Base-by-base conservation (phyloP, 2,888 invertebrate species). In the Oxycera nigricornis region DNA sequence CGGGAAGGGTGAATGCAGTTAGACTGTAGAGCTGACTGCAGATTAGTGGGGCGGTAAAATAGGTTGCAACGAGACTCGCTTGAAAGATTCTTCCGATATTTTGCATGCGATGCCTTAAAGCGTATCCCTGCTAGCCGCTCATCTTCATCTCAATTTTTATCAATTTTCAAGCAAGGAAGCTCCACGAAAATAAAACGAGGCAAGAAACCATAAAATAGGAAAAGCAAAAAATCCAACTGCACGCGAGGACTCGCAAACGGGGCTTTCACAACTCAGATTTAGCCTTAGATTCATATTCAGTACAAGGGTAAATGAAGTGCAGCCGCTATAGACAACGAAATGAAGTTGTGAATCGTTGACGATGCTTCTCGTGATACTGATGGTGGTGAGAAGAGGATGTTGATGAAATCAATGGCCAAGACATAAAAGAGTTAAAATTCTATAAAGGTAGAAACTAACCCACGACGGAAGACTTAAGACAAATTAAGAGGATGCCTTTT, bases 331-430 rank as follows among this genome's bases (percentile, higher is more conserved):
- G 26, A 20, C 39, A 22, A 72, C 57, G 41, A 59, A 68, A 26
- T 52, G 26, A 68, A 52, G 68, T 52, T 50, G 35, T 20, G 31
- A 41, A 17, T 28, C 39, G 73, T 50, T 52, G 73, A 57, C 26
- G 72, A 72, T 72, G 52, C 46, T 52, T 68, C 50, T 68, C 65
- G 30, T 24, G 62, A 65, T 57, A 39, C 6, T n/a, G 20, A 35
- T 50, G 73, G 6, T 24, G 68, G 61, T 67, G 50, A 57, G 62
- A 35, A 4, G 26, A 57, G 65, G 61, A 73, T 68, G 72, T 28
- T 73, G 70, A 73, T 73, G 70, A 73, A 73, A 73, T 73, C 73
- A 75, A 73, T 73, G 73, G 73, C 68, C 62, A 75, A 75, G 73
- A 75, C 73, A 75, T 73, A 73, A 75, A 75, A 73, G 73, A 73